Conservation (phyloP, 1,140 invertebrate genomes). For the Nephotettix cincticeps region DNA sequence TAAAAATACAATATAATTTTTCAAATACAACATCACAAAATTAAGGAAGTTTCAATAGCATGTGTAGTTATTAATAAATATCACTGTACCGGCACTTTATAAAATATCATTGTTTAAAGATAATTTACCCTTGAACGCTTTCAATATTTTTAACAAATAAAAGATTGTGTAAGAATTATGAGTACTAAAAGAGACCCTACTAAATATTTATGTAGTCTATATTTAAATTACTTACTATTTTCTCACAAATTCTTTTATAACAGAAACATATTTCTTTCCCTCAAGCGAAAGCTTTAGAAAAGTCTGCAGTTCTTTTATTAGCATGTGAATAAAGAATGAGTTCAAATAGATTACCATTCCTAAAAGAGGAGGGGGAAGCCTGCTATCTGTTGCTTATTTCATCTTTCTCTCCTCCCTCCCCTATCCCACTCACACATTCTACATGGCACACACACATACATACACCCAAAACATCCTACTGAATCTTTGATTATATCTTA, state of each 20-base stretch:
- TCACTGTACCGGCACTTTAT: no score
- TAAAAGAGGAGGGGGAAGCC: conserved; percentile 19
- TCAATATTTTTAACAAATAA: no score
- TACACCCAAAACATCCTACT: conserved; percentile 22
- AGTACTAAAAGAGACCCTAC: background rate
- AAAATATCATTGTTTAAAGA: no score
- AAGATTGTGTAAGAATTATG: background rate
- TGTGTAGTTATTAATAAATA: no score
- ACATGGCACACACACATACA: conserved; percentile 17
- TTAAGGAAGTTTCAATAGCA: no score
- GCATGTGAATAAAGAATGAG: conserved; percentile 38
- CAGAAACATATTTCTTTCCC: conserved; percentile 30
- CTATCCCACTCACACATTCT: conserved; percentile 1
- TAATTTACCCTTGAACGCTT: no score
- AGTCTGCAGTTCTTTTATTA: conserved; percentile 37
- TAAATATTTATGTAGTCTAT: conserved; percentile 22
- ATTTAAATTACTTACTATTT: conserved; percentile 31
- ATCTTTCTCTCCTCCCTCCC: conserved; percentile 22
- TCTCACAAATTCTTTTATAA: conserved; percentile 29
- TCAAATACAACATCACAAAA: no score
- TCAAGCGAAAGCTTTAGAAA: conserved; percentile 32
- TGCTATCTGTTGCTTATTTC: conserved; percentile 31
- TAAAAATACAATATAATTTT: no score
- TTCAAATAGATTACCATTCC: conserved; percentile 39
- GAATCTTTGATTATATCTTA: conserved; percentile 34